phyloP scores from a whole-genome alignment of 1,140 invertebrate genomes.

The Ostrea edulis region DNA sequence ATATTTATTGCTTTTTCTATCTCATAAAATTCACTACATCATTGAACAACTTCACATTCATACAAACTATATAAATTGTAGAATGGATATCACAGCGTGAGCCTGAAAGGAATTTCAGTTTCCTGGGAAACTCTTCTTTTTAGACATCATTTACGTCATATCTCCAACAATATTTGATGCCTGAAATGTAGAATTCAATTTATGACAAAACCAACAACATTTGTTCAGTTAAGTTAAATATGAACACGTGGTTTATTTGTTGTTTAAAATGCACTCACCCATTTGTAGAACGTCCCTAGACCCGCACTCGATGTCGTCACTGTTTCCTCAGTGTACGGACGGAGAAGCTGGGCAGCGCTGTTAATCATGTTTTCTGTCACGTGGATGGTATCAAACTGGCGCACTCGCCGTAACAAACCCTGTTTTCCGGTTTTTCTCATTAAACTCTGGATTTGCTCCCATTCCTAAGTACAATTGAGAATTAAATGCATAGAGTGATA shows the following conservation, averaged over 20 bases:
- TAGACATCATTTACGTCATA: background rate
- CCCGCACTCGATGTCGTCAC: background rate
- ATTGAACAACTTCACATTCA: too few species aligned
- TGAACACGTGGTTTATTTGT: background rate
- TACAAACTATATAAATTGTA: background rate
- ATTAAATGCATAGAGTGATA: background rate
- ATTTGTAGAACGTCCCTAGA: background rate
- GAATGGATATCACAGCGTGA: background rate
- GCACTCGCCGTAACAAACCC: conserved; percentile 28
- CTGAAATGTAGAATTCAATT: background rate
- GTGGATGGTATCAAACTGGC: conserved; percentile 11
- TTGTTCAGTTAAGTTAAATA: background rate
- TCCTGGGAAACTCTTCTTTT: too few species aligned
- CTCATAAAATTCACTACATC: too few species aligned
- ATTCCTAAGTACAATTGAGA: conserved; percentile 6
- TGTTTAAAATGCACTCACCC: conserved; percentile 16
- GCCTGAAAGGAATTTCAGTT: too few species aligned
- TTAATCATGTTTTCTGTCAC: conserved; percentile 12
- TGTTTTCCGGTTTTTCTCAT: conserved; percentile 31
- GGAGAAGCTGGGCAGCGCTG: conserved; percentile 3
- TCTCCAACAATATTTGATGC: conserved; percentile 4
- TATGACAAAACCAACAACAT: background rate
- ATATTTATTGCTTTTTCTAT: too few species aligned
- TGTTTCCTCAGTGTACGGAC: background rate
- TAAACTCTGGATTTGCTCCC: background rate